Conservation (phyloP, 2,888 invertebrate genomes). For the Sesia apiformis region DNA sequence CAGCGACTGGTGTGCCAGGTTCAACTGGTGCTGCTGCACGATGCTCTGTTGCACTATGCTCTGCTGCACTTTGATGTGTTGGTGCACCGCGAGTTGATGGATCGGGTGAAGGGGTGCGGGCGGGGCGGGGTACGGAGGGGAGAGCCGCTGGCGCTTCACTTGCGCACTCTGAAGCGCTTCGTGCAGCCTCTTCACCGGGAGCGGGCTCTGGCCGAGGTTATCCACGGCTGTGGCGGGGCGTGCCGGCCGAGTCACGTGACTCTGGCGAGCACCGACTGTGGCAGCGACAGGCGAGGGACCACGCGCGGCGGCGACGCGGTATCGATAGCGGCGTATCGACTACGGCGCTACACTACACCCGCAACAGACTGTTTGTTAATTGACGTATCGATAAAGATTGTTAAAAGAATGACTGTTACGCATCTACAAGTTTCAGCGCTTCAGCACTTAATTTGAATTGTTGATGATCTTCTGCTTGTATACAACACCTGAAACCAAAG, state of each 20-base stretch:
- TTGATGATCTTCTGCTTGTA: not conserved
- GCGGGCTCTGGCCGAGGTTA: conserved; percentile 72
- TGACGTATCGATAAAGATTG: conserved; percentile 31
- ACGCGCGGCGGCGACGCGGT: conserved; percentile 5
- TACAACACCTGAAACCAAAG: not conserved
- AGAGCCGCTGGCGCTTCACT: conserved; percentile 77
- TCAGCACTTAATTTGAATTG: not conserved
- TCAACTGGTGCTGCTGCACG: conserved; percentile 66
- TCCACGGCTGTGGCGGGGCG: conserved; percentile 73
- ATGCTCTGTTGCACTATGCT: conserved; percentile 67
- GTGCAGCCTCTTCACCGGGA: conserved; percentile 76
- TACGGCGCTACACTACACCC: conserved; percentile 41
- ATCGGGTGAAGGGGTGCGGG: conserved; percentile 58
- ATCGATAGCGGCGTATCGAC: conserved; percentile 30
- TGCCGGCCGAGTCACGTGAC: conserved; percentile 71
- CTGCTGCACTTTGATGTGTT: conserved; percentile 66
- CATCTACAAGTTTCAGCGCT: not conserved
- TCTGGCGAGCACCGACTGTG: conserved; percentile 70
- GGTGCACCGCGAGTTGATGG: conserved; percentile 64
- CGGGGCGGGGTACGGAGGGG: conserved; percentile 73
- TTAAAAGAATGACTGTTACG: conserved; percentile 11
- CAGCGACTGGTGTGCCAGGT: conserved; percentile 62
- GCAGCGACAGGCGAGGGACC: conserved; percentile 58
- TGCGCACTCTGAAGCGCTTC: conserved; percentile 75
- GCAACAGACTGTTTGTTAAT: conserved; percentile 17